Percentiles rank a stretch among this genome's conserved stretches.
These are phyloP conservation scores for Numenius phaeopus DNA, from an alignment of 2,797 vertebrate genomes.

Conservation along the genomic window DNA sequence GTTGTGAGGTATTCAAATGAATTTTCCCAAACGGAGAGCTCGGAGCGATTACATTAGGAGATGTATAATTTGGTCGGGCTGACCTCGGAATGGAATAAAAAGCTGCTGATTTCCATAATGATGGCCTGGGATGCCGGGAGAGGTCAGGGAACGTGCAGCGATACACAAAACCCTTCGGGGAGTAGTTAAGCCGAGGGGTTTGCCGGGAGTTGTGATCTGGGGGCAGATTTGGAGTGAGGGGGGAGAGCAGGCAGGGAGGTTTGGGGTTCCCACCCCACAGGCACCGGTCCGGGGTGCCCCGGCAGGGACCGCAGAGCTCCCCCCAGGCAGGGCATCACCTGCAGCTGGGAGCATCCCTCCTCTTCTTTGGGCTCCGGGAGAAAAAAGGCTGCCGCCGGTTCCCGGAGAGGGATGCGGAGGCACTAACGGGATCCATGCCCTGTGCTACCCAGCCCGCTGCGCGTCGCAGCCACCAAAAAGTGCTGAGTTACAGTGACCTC, in stretches of 20 bases:
- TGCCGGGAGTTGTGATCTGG: neutral
- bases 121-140: neutral
- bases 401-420: neutral
- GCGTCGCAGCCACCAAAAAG: conserved; percentile 48
- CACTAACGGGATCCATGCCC: conserved; percentile 22
- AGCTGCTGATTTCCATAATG: conserved; percentile 77
- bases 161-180: conserved; percentile 48
- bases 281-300: fast-evolving
- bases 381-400: neutral
- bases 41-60: conserved; percentile 56
- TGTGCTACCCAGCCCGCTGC: neutral
- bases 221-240: fast-evolving
- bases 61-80: conserved; percentile 72
- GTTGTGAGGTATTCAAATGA: conserved; percentile 57
- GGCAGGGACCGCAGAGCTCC: fast-evolving
- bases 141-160: conserved; percentile 55
- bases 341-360: neutral
- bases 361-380: neutral
- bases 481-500: conserved; percentile 61
- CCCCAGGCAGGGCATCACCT: neutral
- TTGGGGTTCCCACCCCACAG: neutral
- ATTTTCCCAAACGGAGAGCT: conserved; percentile 57
- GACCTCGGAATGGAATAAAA: conserved; percentile 75
- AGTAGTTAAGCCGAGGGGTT: neutral
- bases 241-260: neutral